Base-by-base conservation (phyloP, 2,113 vertebrate genomes). In the Stigmatopora nigra region DNA sequence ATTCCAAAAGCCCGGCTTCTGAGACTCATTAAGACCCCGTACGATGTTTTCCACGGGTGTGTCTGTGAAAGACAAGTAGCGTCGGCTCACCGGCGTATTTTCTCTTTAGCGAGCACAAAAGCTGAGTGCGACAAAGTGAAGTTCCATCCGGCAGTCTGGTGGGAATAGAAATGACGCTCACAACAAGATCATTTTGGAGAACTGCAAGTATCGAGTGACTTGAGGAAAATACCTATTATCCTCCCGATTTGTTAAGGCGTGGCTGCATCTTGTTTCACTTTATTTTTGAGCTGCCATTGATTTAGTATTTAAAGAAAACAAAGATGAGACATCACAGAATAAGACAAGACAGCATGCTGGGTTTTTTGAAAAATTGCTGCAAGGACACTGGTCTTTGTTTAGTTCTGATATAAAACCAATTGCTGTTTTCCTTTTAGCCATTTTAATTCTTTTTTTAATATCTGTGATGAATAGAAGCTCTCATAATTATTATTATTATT, bases 11-110 rank as follows among this genome's bases (percentile, higher is more conserved):
- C 13, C 4, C 25, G 16, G 62, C 46, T 64, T 51, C 31, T 17
- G 62, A 49, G 62, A n/a, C 63, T 64, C 63, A 64, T 64, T 64
- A 52, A n/a, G 48, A 64, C 36, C 59, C 41, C 13, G 19, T 45
- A 13, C n/a, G 12, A 22, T 60, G 58, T 44, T 60, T 38, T 45
- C n/a, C 22, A 25, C 9, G 61, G 61, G 44, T 62, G 58, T 61
- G 58, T 61, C 44, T 15, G 53, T 14, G 25, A 31, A 56, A 56
- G 53, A 31, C 19, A 5, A 22, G 51, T 53, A 53, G 53, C 25
- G 22, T 19, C 16, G 35, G 58, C 6, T 20, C n/a, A 36, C 38
- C 11, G 4, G 59, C 17, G 4, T 61, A 16, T 14, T 46, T 22
- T 44, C 41, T 61, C n/a, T 61, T 61, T 61, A 9, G n/a, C 19